Conservation (phyloP, 1,140 invertebrate genomes). For the Physella acuta region DNA sequence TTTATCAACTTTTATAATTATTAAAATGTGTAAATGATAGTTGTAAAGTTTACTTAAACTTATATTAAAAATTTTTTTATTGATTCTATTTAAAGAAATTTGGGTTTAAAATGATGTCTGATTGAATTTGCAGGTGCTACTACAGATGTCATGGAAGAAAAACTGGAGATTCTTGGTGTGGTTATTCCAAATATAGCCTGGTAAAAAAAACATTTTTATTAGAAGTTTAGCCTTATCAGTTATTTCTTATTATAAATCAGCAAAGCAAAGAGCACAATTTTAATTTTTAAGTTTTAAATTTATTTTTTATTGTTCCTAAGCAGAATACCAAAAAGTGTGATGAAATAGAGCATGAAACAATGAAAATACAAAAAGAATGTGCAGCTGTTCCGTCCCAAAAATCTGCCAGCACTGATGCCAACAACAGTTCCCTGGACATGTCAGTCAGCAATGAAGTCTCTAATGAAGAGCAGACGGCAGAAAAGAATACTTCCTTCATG, state of each 20-base stretch:
- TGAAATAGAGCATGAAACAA: background rate
- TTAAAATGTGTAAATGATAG: background rate
- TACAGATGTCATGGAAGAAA: conserved; percentile 5
- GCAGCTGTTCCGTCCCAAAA: background rate
- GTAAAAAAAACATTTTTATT: background rate
- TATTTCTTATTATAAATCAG: background rate
- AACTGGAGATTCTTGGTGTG: conserved; percentile 16
- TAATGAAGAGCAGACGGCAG: background rate
- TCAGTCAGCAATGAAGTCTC: background rate
- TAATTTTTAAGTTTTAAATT: background rate
- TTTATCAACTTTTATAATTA: background rate
- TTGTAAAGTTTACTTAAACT: background rate
- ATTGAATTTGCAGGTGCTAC: background rate
- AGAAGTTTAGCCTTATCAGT: background rate
- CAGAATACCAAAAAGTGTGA: background rate
- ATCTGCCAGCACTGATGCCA: background rate
- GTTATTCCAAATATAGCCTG: background rate
- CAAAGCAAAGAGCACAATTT: background rate
- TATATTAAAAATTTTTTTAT: background rate
- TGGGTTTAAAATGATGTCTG: background rate
- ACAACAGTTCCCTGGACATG: background rate
- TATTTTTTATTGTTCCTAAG: background rate
- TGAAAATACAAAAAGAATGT: background rate
- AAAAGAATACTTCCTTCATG: background rate
- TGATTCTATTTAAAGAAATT: background rate